Evolutionary conservation across 1,140 invertebrate genomes (phyloP).

Genomic region (Triops cancriformis): DNA sequence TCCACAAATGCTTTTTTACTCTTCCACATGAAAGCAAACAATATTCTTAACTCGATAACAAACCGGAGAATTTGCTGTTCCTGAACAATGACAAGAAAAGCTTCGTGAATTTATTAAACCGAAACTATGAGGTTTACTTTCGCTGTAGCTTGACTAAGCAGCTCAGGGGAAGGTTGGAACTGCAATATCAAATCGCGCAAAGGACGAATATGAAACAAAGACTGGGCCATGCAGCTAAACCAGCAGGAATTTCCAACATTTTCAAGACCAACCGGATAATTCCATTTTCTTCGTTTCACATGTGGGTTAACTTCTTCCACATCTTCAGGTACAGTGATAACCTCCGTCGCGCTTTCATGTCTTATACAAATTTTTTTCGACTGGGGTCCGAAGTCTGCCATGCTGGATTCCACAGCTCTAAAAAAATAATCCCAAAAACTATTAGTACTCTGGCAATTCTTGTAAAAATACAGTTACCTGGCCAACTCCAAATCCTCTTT

Average conservation of each 20-base stretch:
- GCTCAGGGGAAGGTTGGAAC: neutral
- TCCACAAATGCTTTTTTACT: neutral
- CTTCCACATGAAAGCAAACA: neutral
- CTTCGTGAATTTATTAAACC: neutral
- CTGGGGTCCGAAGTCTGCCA: neutral
- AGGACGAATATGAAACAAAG: neutral
- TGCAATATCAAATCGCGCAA: neutral
- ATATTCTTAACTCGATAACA: neutral
- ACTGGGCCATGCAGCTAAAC: neutral
- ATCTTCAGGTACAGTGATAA: neutral
- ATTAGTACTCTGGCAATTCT: no score
- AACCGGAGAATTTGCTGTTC: neutral
- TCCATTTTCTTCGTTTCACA: neutral
- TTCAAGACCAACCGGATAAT: neutral
- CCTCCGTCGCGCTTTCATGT: neutral
- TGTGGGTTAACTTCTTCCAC: neutral
- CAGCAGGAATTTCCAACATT: neutral
- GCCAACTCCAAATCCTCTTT: slow-evolving; percentile 5
- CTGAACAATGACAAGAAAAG: neutral
- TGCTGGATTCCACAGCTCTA: neutral
- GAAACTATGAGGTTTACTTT: neutral
- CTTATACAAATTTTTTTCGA: slow-evolving; percentile 2
- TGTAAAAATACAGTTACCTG: neutral
- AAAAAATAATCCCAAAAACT: neutral
- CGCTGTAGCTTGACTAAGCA: neutral